These are phyloP conservation scores for Sinhomidia bicolor DNA, from an alignment of 2,888 invertebrate species.

Conservation along the genomic window DNA sequence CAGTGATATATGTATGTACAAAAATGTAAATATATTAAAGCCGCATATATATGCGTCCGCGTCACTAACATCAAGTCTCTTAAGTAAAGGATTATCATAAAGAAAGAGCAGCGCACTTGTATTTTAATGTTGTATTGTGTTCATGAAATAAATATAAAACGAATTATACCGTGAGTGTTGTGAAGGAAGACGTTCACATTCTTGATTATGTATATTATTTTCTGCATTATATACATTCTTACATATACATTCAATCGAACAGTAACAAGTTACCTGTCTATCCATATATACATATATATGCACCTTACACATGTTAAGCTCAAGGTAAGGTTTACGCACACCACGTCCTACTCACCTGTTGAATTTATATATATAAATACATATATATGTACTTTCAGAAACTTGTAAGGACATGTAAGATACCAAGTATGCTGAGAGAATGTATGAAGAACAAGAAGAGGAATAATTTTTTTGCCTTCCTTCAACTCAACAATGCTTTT, in stretches of 20 bases:
- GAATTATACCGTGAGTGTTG: background rate
- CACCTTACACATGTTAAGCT: conserved; percentile 3
- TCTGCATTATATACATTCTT: background rate
- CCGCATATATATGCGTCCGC: background rate
- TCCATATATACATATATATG: background rate
- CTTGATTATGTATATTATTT: background rate
- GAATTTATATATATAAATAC: no score
- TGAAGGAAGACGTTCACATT: conserved; percentile 11
- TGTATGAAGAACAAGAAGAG: conserved; percentile 20
- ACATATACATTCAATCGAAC: background rate
- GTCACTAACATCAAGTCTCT: conserved; percentile 12
- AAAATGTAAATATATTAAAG: background rate
- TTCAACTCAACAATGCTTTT: background rate
- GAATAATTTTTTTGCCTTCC: background rate
- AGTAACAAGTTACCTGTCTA: no score
- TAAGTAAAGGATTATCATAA: conserved; percentile 27
- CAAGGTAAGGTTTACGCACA: conserved; percentile 26
- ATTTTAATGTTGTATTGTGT: conserved; percentile 57
- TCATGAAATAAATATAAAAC: background rate
- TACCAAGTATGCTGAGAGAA: conserved; percentile 10
- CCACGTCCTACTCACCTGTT: conserved; percentile 54
- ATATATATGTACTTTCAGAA: background rate
- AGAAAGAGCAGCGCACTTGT: background rate
- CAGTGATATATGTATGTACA: background rate
- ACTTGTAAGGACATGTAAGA: conserved; percentile 31